Evolutionary conservation across 1,140 invertebrate species (phyloP).

Genomic region (Lineus longissimus): DNA sequence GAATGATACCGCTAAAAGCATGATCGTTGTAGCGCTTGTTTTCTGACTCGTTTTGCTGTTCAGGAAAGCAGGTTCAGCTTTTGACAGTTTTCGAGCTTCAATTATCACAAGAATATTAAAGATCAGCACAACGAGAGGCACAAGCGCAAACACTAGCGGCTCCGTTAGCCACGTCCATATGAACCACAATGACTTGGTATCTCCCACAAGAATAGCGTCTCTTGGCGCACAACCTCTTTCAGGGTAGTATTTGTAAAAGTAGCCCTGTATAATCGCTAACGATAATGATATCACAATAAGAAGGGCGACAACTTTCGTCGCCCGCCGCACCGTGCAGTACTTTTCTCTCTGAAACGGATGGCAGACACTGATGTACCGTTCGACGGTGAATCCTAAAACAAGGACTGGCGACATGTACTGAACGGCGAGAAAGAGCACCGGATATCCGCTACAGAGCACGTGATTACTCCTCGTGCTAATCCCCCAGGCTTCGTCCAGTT

Average conservation of each 20-base stretch:
- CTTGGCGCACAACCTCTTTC: conserved; percentile 11
- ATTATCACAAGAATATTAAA: conserved; percentile 47
- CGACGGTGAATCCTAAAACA: conserved; percentile 78
- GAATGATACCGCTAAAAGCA: conserved; percentile 48
- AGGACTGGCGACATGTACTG: conserved; percentile 50
- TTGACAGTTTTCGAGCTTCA: conserved; percentile 36
- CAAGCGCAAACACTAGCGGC: conserved; percentile 38
- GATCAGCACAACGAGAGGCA: conserved; percentile 40
- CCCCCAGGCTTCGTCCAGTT: conserved; percentile 32
- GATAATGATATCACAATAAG: conserved; percentile 16
- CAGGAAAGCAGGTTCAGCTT: conserved; percentile 26
- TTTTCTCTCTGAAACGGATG: conserved; percentile 77
- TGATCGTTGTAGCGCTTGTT: conserved; percentile 39
- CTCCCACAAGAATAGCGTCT: conserved; percentile 16
- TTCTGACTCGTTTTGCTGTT: conserved; percentile 3
- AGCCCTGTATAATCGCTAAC: conserved; percentile 35
- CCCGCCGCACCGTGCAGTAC: conserved; percentile 74
- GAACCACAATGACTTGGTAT: conserved; percentile 26
- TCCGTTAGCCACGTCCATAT: conserved; percentile 48
- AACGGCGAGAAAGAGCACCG: conserved; percentile 37
- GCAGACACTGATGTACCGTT: conserved; percentile 93
- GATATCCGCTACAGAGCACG: conserved; percentile 42
- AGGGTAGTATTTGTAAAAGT: conserved; percentile 42
- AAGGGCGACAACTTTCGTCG: conserved; percentile 61
- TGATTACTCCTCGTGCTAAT: conserved; percentile 32